phyloP scores from a whole-genome alignment of 2,888 invertebrate genomes.

The Tanaodytes sp. region DNA sequence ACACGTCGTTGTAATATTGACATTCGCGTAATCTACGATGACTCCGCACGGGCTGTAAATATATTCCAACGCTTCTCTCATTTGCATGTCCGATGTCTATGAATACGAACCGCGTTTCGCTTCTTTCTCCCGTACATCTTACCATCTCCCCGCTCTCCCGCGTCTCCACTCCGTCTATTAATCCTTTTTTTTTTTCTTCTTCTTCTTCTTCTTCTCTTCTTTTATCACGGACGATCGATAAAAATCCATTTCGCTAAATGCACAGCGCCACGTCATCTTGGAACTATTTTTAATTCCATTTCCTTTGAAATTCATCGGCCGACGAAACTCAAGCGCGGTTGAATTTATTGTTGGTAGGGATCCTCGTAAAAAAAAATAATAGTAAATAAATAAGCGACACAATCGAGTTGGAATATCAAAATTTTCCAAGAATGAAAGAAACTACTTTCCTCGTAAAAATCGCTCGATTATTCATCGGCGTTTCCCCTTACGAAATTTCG shows the following conservation, averaged over 20 bases:
- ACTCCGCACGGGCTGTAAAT: conserved; percentile 49
- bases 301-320: conserved; percentile 2
- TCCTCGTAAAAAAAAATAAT: too few relatives aligned
- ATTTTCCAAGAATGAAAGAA: too few relatives aligned
- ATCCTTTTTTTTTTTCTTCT: background rate
- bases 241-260: conserved; percentile 32
- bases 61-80: conserved; percentile 51
- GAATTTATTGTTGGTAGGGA: too few relatives aligned
- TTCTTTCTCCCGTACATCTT: background rate
- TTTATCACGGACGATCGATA: conserved; percentile 9
- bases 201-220: background rate
- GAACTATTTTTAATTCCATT: conserved; percentile 35
- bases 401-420: too few relatives aligned
- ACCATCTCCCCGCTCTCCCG: too few relatives aligned
- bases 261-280: conserved; percentile 7
- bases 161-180: too few relatives aligned
- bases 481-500: too few relatives aligned
- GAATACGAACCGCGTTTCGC: conserved; percentile 26
- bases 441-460: too few relatives aligned
- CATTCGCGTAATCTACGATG: conserved; percentile 50
- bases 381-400: too few relatives aligned
- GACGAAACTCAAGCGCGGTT: too few relatives aligned
- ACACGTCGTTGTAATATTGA: conserved; percentile 47
- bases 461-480: too few relatives aligned
- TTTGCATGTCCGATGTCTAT: conserved; percentile 43